Percentiles rank a stretch among this genome's conserved stretches.
phyloP scores from a whole-genome alignment of 1,140 invertebrate species.

The Macrobrachium nipponense region DNA sequence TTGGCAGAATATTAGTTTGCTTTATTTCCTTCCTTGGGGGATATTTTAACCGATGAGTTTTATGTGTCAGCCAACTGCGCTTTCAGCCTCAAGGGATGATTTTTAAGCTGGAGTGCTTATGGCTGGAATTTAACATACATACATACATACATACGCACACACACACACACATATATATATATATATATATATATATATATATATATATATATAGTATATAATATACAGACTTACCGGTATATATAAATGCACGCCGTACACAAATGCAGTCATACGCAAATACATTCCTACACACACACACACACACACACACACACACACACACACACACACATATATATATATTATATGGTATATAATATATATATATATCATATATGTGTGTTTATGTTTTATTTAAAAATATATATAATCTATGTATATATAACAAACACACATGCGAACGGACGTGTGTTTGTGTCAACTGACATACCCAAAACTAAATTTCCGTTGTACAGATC shows the following conservation, averaged over 20 bases:
- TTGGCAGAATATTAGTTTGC: slow-evolving; percentile 3
- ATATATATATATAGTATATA: not conserved
- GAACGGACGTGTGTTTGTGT: not conserved
- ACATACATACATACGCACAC: not conserved
- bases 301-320: not conserved
- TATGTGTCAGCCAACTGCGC: too few species aligned
- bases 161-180: slow-evolving; percentile 3
- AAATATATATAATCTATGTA: too few species aligned
- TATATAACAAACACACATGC: not conserved
- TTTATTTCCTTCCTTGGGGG: not conserved
- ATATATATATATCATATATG: too few species aligned
- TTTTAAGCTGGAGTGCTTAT: too few species aligned
- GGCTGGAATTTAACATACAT: not conserved
- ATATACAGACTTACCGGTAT: too few species aligned
- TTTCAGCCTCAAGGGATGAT: too few species aligned
- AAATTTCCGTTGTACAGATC: too few species aligned
- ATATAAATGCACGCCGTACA: too few species aligned
- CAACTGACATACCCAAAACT: not conserved
- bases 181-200: not conserved
- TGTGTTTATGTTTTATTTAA: too few species aligned
- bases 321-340: slow-evolving; percentile 11
- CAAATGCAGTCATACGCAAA: not conserved
- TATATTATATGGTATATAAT: not conserved
- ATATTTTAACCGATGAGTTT: too few species aligned
- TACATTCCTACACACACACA: not conserved